Conservation (phyloP, 1,140 invertebrate species). For the Bombus waltoni region DNA sequence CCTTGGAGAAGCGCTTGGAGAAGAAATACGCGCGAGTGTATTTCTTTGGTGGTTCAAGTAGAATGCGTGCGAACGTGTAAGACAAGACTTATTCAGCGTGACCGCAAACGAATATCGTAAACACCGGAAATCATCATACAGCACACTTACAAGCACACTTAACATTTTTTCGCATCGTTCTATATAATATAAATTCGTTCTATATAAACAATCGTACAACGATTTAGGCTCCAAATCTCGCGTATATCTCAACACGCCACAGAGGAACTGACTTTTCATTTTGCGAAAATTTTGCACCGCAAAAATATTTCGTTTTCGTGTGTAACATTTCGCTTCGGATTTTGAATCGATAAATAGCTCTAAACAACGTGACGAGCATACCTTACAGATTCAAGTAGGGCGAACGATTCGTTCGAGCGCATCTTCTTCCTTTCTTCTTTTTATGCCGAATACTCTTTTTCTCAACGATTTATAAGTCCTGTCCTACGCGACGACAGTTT, state of each 20-base stretch:
- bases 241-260: conserved; percentile 4
- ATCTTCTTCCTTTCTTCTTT: background rate
- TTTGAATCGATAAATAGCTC: background rate
- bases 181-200: conserved; percentile 18
- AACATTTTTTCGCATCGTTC: conserved; percentile 19
- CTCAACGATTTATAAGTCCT: conserved; percentile 26
- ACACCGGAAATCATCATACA: conserved; percentile 38
- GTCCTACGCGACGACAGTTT: conserved; percentile 20
- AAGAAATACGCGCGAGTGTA: conserved; percentile 5
- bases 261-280: conserved; percentile 41
- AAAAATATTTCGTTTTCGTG: conserved; percentile 10
- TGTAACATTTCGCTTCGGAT: background rate
- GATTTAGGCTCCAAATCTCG: conserved; percentile 28
- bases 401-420: conserved; percentile 22
- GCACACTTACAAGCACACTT: conserved; percentile 23
- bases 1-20: conserved; percentile 8
- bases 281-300: conserved; percentile 27
- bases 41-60: background rate
- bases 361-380: conserved; percentile 13
- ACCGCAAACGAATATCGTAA: conserved; percentile 24
- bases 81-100: conserved; percentile 45
- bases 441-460: background rate
- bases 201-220: conserved; percentile 40
- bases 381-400: background rate
- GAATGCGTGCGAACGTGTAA: conserved; percentile 24